Percentiles rank a stretch among this genome's conserved stretches.
Evolutionary conservation across 2,113 vertebrate species (phyloP).

Genomic region (Cromileptes altivelis): DNA sequence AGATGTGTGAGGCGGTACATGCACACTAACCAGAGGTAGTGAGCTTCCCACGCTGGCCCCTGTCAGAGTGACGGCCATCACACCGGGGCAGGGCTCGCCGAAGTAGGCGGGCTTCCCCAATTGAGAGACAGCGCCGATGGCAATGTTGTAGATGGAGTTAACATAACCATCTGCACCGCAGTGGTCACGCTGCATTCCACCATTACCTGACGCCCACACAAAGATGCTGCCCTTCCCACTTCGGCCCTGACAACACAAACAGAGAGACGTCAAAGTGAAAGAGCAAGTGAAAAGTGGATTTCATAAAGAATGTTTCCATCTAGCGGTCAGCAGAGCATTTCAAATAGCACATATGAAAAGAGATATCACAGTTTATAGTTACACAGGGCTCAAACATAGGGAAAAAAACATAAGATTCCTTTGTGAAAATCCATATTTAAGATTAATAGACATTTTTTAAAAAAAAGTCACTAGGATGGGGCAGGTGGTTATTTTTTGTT

Average conservation of each 20-base stretch:
- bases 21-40: slow-evolving; percentile 77
- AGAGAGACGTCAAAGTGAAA: slow-evolving; percentile 24
- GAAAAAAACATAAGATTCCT: background rate
- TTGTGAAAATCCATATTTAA: background rate
- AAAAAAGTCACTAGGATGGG: no score
- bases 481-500: no score
- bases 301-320: slow-evolving; percentile 34
- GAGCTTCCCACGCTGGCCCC: slow-evolving; percentile 51
- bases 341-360: background rate
- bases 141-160: slow-evolving; percentile 76
- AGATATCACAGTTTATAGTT: background rate
- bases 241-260: slow-evolving; percentile 69
- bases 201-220: slow-evolving; percentile 81
- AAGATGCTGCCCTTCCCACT: slow-evolving; percentile 78
- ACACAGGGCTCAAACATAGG: background rate
- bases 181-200: slow-evolving; percentile 72
- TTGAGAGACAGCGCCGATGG: slow-evolving; percentile 74
- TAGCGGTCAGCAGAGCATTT: slow-evolving; percentile 19
- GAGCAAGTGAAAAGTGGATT: slow-evolving; percentile 1
- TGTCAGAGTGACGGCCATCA: slow-evolving; percentile 81
- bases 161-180: slow-evolving; percentile 80
- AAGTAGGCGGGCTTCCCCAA: slow-evolving; percentile 73
- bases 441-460: background rate
- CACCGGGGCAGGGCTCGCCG: slow-evolving; percentile 75
- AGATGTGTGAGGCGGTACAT: slow-evolving; percentile 50